Conservation (phyloP, 1,140 invertebrate genomes). For the Drosophila malerkotliana region DNA sequence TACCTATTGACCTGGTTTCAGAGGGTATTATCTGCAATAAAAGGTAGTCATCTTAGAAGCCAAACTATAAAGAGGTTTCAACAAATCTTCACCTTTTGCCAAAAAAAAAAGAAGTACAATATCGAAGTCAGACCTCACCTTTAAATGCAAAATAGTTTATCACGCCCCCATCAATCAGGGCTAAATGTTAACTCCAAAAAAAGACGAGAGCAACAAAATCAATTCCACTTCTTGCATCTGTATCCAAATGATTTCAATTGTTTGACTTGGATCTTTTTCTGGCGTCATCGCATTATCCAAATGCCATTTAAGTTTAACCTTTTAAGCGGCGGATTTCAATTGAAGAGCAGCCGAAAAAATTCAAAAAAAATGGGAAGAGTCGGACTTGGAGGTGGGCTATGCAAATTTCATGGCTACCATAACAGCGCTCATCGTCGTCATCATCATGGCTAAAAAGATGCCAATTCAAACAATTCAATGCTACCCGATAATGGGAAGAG, state of each 20-base stretch:
- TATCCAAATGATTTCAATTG: slow-evolving; percentile 58
- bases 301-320: slow-evolving; percentile 79
- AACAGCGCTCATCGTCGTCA: slow-evolving; percentile 59
- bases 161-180: slow-evolving; percentile 59
- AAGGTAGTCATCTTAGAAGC: slow-evolving; percentile 1
- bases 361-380: background rate
- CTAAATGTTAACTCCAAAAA: slow-evolving; percentile 49
- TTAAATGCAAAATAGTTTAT: slow-evolving; percentile 60
- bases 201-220: slow-evolving; percentile 37
- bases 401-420: slow-evolving; percentile 79
- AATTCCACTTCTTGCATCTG: slow-evolving; percentile 46
- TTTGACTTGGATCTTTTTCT: slow-evolving; percentile 54
- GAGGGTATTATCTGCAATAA: background rate
- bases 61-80: background rate
- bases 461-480: slow-evolving; percentile 69
- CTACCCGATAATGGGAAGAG: slow-evolving; percentile 57
- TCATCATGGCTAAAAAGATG: slow-evolving; percentile 39
- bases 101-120: slow-evolving; percentile 23
- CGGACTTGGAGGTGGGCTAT: slow-evolving; percentile 36
- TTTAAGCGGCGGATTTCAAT: slow-evolving; percentile 56
- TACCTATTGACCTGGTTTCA: background rate
- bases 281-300: slow-evolving; percentile 73
- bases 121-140: slow-evolving; percentile 44
- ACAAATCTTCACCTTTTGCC: slow-evolving; percentile 34
- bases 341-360: slow-evolving; percentile 33